Base-by-base conservation (phyloP, 2,888 invertebrate genomes). In the Drosophila pegasa region DNA sequence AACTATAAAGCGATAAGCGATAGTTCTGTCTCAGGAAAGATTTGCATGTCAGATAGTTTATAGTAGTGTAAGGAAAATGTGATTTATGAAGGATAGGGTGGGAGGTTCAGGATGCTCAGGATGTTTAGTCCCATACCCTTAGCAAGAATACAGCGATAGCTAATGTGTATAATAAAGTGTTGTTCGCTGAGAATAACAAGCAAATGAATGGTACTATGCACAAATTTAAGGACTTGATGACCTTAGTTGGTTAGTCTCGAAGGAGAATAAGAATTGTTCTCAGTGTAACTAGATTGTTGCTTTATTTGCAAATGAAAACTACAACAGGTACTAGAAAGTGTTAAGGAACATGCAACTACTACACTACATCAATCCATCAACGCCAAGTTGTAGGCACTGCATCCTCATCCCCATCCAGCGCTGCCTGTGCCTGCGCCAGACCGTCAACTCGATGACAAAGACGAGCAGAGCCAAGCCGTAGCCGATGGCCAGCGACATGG, bases 401-500 rank as follows among this genome's bases (percentile, higher is more conserved):
- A 45, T 45, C 43, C 25, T 45, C 27, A 27, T n/a, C n/a, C 5
- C 9, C 8, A 29, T 29, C 29, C 25, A n/a, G 37, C 18, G 38
- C 65, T 47, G 35, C 38, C 37, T 41, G 20, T 25, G 55, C 43
- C 71, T 76, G 64, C 80, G 83, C 84, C 76, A 67, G 54, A 60
- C 65, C 50, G 64, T 66, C 80, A 88, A 67, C 87, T 84, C 83
- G 59, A 84, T 57, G 80, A 82, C 65, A 71, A 83, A 87, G 47
- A 70, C 62, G 20, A 87, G 6, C 18, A 86, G 12, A 20, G 83
- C 83, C 59, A 85, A 43, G n/a, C 50, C 65, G 37, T 66, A 72
- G 45, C 89, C 89, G 8, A 87, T 43, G n/a, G 37, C 75, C 63
- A 83, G 47, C n/a, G 88, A 60, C 70, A 88, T 89, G 48, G 88